Evolutionary conservation across 1,140 invertebrate genomes (phyloP), one percentile per base, ranked within the genome.

Genomic region (Drosophila lini): DNA sequence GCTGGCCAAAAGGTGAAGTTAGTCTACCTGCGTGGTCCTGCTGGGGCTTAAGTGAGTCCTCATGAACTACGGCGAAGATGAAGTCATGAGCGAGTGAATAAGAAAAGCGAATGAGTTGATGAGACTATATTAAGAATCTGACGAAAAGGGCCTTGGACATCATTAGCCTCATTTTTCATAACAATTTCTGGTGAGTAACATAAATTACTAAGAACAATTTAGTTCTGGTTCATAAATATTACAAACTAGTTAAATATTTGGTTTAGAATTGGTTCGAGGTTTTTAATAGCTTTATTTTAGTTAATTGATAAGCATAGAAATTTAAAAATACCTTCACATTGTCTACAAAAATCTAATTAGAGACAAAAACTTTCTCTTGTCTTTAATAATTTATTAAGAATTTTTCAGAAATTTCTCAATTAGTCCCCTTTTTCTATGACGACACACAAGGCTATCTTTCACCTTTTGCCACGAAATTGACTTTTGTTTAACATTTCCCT

Each of bases 41-140:
- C 32, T 40, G 19, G 11, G 47, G 34, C 67, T 68, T 79, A 76
- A 79, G 48, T 81, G 59, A 75, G 68, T 70, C 64, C 74, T 81
- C 47, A 85, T 81, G 65, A 78, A 63, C 53, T 50, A 36, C 16
- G 38, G 25, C 68, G 16, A 44, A 76, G 75, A 81, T 81, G 69
- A 82, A 85, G 79, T 86, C 75, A 75, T 65, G 71, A 75, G 38
- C 45, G 31, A 42, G 32, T 36, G 41, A 56, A 61, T 32, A 45
- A 59, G 11, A 10, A n/a, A n/a, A 55, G 19, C 40, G 25, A 57
- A 34, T 48, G 25, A n/a, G 19, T 32, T 19, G 5, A 41, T 42
- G 32, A 10, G 41, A 16, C 28, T 61, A 22, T 2, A 60, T 32
- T 60, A 42, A n/a, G 15, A n/a, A 13, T 15, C 4, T 5, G 19